These are phyloP conservation scores for Antigone vipio DNA, from an alignment of 2,113 vertebrate species.

Conservation along the genomic window DNA sequence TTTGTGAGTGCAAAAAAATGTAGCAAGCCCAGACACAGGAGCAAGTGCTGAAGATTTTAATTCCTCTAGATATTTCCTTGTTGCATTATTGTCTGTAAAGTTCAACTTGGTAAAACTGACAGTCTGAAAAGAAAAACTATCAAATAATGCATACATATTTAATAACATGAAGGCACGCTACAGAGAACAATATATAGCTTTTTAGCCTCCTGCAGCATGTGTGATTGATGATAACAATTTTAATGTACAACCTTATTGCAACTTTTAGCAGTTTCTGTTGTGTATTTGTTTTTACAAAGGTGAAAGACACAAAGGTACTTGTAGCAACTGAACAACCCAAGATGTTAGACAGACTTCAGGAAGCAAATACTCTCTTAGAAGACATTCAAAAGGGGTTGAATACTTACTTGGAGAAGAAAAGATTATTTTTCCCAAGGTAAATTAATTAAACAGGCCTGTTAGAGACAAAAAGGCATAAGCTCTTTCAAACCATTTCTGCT, in stretches of 20 bases:
- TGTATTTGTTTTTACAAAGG: conserved; percentile 59
- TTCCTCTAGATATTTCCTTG: not conserved
- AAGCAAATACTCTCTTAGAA: conserved; percentile 84
- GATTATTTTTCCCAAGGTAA: conserved; percentile 85
- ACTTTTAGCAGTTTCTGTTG: not conserved
- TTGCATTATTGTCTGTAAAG: not conserved
- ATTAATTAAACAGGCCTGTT: not conserved
- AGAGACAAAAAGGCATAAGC: not conserved
- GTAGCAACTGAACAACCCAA: conserved; percentile 80
- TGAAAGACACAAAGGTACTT: conserved; percentile 77
- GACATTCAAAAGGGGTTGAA: conserved; percentile 87
- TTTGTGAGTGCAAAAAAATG: not conserved
- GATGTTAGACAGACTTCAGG: conserved; percentile 84
- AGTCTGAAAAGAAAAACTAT: not conserved
- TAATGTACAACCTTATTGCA: not conserved
- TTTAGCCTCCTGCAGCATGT: not conserved
- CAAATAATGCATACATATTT: not conserved
- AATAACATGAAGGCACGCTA: not conserved
- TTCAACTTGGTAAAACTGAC: not conserved
- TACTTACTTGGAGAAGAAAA: conserved; percentile 88
- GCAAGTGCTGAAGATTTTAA: not conserved
- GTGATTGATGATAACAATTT: not conserved
- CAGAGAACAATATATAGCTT: not conserved
- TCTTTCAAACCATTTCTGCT: not conserved
- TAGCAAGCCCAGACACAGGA: not conserved